Evolutionary conservation across 2,888 invertebrate genomes (phyloP), one percentile per base, ranked within the genome.

Genomic region (Ennomos fuscantarius): DNA sequence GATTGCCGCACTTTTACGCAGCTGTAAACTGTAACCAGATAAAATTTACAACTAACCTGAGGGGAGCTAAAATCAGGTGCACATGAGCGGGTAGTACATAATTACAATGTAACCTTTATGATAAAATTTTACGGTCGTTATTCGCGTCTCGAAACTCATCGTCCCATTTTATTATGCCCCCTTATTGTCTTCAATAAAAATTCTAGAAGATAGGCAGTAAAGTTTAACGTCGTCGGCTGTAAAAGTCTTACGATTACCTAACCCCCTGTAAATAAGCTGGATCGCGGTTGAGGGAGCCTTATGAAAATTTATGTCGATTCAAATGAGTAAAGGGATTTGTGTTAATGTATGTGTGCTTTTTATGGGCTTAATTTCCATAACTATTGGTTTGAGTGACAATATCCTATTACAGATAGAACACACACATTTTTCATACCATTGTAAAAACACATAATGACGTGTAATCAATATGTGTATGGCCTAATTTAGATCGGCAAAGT

Each of bases 161-260:
- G 78, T 82, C 80, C 82, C 73, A 81, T 82, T 88, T 87, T 88
- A 87, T 84, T 83, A 84, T 76, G 73, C 68, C 72, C 48, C 82
- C 83, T 86, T 89, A 89, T 88, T 88, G 87, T 88, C 82, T 84
- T 65, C 83, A 84, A 87, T 89, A 87, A 88, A 88, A 87, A 85
- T 81, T 83, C 79, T 79, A 79, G 80, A 78, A 82, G 80, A 85
- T 81, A 72, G 76, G 70, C 79, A 72, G 80, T 87, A 88, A 88
- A 87, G 78, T 81, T 81, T 79, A 79, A 84, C 79, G 78, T 70
- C 68, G 72, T 72, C 66, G 64, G 78, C 72, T 73, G 76, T 83
- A 80, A 82, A 79, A 65, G 44, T 57, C 68, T 62, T 69, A 61
- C 68, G 75, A 73, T 74, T 77, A 81, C 82, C 81, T 80, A 79